Conservation (phyloP, 2,888 invertebrate genomes). For the Heteromurus nitidus region DNA sequence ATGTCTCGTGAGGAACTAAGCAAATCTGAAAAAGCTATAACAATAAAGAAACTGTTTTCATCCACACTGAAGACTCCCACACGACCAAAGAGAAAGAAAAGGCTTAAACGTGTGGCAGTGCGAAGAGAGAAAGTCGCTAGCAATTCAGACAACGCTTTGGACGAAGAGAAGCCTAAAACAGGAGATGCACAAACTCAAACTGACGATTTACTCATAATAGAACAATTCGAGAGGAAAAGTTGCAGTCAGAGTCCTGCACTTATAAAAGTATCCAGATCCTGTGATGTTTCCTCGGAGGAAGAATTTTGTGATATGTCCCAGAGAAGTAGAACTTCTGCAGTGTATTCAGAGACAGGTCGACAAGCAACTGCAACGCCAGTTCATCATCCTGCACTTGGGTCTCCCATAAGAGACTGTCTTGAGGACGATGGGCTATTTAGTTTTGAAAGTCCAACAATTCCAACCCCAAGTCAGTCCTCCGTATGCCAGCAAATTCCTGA, state of each 20-base stretch:
- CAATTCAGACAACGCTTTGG: neutral
- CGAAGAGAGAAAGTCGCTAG: neutral
- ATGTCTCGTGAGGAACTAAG: too few relatives aligned
- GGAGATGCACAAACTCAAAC: constrained; percentile 64
- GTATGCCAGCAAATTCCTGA: constrained; percentile 4
- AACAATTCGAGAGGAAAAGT: neutral
- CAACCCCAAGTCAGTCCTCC: constrained; percentile 19
- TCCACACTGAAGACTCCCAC: too few relatives aligned
- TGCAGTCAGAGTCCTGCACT: neutral
- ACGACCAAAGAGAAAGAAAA: neutral
- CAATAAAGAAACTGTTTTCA: too few relatives aligned
- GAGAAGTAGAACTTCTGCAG: constrained; percentile 25
- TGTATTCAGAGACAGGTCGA: constrained; percentile 9
- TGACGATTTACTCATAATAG: constrained; percentile 16
- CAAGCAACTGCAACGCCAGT: neutral
- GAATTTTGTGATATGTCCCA: constrained; percentile 28
- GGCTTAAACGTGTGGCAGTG: neutral
- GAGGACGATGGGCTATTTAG: constrained; percentile 62
- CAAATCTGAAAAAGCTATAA: too few relatives aligned
- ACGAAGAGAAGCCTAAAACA: constrained; percentile 38
- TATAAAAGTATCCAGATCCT: constrained; percentile 51
- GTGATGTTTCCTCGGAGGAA: constrained; percentile 55
- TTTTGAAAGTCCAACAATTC: constrained; percentile 56
- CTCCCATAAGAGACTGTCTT: constrained; percentile 42
- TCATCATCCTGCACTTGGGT: constrained; percentile 59